Percentiles rank a stretch among this genome's conserved stretches.
Conservation (phyloP, 1,140 invertebrate genomes). For the Heliconius hermathena region DNA sequence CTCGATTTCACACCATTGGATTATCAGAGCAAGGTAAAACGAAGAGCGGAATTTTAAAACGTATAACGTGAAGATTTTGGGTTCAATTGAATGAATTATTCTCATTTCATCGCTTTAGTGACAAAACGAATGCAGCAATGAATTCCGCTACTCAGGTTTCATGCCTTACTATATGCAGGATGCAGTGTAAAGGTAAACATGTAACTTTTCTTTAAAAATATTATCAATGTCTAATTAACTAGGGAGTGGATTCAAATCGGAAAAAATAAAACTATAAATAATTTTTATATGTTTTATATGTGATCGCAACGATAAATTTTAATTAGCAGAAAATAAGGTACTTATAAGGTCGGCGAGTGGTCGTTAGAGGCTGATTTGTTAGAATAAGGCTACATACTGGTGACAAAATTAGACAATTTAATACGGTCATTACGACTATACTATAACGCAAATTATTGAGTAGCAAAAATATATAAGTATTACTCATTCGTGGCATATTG, state of each 20-base stretch:
- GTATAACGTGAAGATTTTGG: too few relatives aligned
- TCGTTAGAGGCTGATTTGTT: not conserved
- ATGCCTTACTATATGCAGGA: too few relatives aligned
- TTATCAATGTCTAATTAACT: not conserved
- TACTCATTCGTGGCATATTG: too few relatives aligned
- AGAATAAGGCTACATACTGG: not conserved
- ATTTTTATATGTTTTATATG: not conserved
- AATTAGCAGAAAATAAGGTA: slow-evolving; percentile 4
- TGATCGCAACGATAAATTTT: slow-evolving; percentile 1
- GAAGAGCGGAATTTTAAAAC: too few relatives aligned
- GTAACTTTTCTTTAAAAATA: too few relatives aligned
- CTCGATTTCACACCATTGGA: too few relatives aligned
- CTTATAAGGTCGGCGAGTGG: not conserved
- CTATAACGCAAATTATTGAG: not conserved
- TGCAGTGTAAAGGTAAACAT: not conserved
- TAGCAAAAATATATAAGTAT: too few relatives aligned
- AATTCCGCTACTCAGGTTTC: too few relatives aligned
- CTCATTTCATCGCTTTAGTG: too few relatives aligned
- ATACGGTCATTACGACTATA: not conserved
- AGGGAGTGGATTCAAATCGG: not conserved
- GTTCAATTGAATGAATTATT: too few relatives aligned
- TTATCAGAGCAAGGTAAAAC: too few relatives aligned
- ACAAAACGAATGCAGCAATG: too few relatives aligned
- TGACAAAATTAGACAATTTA: not conserved
- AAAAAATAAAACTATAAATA: not conserved